These are phyloP conservation scores for Halichoeres trimaculatus DNA, from an alignment of 2,113 vertebrate genomes.

Conservation along the genomic window DNA sequence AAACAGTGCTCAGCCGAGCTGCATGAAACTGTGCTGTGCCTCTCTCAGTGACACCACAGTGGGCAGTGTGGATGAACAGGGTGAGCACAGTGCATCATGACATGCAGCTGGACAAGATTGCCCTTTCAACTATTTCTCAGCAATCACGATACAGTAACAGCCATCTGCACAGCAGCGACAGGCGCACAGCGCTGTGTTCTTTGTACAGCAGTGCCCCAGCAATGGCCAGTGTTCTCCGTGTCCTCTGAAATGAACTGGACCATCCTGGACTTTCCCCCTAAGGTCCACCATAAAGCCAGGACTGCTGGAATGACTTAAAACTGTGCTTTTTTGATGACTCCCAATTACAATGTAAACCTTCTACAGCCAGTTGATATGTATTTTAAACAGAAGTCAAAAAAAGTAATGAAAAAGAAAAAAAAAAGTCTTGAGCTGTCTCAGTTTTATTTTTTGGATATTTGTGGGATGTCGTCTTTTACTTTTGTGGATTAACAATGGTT, in stretches of 20 bases:
- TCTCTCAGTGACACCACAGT: constrained; percentile 5
- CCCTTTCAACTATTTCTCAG: constrained; percentile 9
- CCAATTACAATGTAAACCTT: constrained; percentile 74
- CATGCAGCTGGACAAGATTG: background rate
- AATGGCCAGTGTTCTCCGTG: constrained; percentile 14
- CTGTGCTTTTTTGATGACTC: constrained; percentile 75
- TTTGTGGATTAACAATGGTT: constrained; percentile 75
- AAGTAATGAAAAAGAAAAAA: constrained; percentile 37
- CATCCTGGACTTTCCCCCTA: constrained; percentile 39
- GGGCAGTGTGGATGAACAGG: constrained; percentile 19
- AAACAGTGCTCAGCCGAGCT: constrained; percentile 31
- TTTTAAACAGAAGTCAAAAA: constrained; percentile 71
- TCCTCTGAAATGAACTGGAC: constrained; percentile 37
- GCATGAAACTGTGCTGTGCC: constrained; percentile 10
- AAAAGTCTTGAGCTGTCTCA: constrained; percentile 69
- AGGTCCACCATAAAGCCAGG: constrained; percentile 61
- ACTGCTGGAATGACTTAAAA: constrained; percentile 70
- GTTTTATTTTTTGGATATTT: constrained; percentile 72
- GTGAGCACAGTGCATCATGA: constrained; percentile 12
- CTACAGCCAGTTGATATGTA: constrained; percentile 71
- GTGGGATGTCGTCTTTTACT: constrained; percentile 76
- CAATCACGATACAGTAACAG: constrained; percentile 39
- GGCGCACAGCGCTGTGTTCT: constrained; percentile 33
- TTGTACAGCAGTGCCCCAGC: constrained; percentile 38
- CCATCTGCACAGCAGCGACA: constrained; percentile 58